Base-by-base conservation (phyloP, 2,797 vertebrate species). In the Myoxocephalus aenaeus region DNA sequence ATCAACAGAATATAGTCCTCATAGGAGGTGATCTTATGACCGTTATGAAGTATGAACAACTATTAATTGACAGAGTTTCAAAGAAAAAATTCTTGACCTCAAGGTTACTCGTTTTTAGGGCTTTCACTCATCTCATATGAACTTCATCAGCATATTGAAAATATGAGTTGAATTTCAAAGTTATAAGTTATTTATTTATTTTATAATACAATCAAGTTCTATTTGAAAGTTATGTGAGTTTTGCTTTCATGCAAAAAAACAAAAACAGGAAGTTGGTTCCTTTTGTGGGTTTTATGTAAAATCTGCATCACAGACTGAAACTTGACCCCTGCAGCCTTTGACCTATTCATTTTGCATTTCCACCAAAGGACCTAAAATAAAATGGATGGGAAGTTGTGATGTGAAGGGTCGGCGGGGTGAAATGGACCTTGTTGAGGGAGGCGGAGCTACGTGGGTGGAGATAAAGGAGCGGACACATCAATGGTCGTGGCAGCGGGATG, bases 401-500 rank as follows among this genome's bases (percentile, higher is more conserved):
- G 25, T 40, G 29, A 50, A 69, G 34, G 77, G 61, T 79, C 65
- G 5, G 15, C 3, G 2, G 57, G 71, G 36, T 72, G n/a, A 57
- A 80, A n/a, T 38, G 67, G 78, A 58, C 22, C 6, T 0, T 22
- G 66, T 2, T 36, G 79, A 40, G 54, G 12, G 71, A 72, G 65
- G 68, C 62, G 65, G 74, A 79, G 81, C 29, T 20, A 36, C 1
- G 69, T 80, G 82, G 75, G 82, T 0, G 68, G 73, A 76, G 68
- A 84, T 85, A 72, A 83, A 71, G 75, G 70, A 75, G 68, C 63
- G 46, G 64, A 82, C 56, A 80, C 79, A 79, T 86, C 86, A 79
- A 32, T 82, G 70, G 38, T 82, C 65, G 63, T 7, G 46, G 80
- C 67, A 69, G 70, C 38, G 58, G 81, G 86, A 87, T 89, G 82